phyloP scores from a whole-genome alignment of 1,140 invertebrate genomes.

The Nilaparvata lugens region DNA sequence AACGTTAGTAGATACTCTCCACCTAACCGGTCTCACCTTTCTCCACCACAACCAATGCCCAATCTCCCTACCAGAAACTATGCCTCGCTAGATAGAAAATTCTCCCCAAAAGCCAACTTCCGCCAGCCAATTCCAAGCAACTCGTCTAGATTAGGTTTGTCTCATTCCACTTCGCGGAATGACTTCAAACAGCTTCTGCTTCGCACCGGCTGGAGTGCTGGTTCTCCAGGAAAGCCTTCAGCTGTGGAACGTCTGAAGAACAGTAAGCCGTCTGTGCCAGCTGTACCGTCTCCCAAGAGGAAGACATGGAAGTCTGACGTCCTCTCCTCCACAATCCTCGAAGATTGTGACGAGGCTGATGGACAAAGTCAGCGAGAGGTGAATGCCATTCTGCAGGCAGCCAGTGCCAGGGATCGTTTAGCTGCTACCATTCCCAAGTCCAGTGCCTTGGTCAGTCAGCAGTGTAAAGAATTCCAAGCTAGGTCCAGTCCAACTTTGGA shows the following conservation, averaged over 20 bases:
- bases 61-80: conserved; percentile 3
- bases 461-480: conserved; percentile 19
- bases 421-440: conserved; percentile 12
- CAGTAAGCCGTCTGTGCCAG: conserved; percentile 30
- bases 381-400: background rate
- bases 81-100: background rate
- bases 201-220: conserved; percentile 34
- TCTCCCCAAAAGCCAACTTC: background rate
- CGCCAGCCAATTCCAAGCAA: conserved; percentile 9
- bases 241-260: conserved; percentile 63
- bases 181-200: conserved; percentile 75
- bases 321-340: conserved; percentile 74
- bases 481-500: conserved; percentile 19
- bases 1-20: background rate
- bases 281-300: conserved; percentile 41
- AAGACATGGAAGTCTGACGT: conserved; percentile 65
- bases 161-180: conserved; percentile 29
- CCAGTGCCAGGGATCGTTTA: background rate
- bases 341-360: conserved; percentile 66
- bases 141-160: conserved; percentile 14
- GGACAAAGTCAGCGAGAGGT: conserved; percentile 12
- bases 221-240: conserved; percentile 47
- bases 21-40: background rate
- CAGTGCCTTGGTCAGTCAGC: conserved; percentile 18
- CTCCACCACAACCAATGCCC: background rate